Conservation (phyloP, 2,888 invertebrate genomes). For the Lasioglossum leucozonium region DNA sequence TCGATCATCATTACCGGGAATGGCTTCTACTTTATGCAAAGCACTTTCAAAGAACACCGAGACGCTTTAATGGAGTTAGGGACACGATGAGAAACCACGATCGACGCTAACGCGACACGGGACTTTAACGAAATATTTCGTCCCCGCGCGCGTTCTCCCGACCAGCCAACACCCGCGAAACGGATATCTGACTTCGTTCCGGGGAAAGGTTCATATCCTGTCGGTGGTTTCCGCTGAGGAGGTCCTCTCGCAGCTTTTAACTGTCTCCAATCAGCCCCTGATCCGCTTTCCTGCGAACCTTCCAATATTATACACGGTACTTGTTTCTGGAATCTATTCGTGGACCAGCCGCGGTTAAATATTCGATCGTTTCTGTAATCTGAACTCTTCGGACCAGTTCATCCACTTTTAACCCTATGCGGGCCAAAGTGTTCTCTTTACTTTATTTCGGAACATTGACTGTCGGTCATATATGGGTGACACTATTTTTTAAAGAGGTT, state of each 20-base stretch:
- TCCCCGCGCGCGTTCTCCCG: background rate
- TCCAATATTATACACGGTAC: background rate
- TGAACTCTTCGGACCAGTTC: no score
- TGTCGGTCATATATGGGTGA: no score
- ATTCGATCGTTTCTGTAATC: background rate
- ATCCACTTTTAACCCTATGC: no score
- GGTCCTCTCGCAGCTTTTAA: background rate
- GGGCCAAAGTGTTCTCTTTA: no score
- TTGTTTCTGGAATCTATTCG: background rate
- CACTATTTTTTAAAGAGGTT: no score
- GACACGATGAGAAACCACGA: constrained; percentile 50
- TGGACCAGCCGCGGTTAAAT: background rate
- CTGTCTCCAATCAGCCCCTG: background rate
- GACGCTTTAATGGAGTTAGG: constrained; percentile 60
- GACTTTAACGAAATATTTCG: constrained; percentile 49
- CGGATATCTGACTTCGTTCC: background rate
- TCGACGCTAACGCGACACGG: constrained; percentile 58
- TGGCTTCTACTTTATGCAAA: constrained; percentile 65
- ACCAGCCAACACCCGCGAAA: background rate
- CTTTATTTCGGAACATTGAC: no score
- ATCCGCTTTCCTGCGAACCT: background rate
- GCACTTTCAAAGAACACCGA: constrained; percentile 60
- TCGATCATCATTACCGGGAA: constrained; percentile 61
- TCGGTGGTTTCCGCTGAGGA: background rate
- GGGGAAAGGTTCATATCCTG: background rate